Percentiles rank a stretch among this genome's conserved stretches.
These are phyloP conservation scores for Catharus fuscescens DNA, from an alignment of 2,113 vertebrate genomes.

Conservation along the genomic window DNA sequence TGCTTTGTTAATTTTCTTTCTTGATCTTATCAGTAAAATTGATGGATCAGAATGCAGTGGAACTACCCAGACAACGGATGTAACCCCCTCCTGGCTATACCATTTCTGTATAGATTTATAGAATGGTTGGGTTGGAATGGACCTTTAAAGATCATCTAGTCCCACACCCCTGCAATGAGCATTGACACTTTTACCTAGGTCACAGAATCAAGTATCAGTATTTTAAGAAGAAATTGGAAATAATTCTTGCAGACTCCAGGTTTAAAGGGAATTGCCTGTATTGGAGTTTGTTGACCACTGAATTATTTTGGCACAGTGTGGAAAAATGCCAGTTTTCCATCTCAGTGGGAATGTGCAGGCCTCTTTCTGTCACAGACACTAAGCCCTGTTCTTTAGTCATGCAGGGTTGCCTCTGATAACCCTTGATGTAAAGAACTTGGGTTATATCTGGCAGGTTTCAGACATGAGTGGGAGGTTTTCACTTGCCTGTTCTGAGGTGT, in stretches of 20 bases:
- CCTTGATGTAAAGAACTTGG: neutral
- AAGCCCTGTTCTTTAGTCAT: neutral
- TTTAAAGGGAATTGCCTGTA: neutral
- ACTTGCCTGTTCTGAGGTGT: neutral
- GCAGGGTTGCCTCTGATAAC: neutral
- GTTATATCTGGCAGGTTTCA: neutral
- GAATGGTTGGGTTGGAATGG: neutral
- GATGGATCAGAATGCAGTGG: neutral
- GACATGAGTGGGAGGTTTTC: neutral
- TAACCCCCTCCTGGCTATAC: neutral
- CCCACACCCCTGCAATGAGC: neutral
- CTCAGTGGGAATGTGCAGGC: neutral
- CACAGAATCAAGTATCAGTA: neutral
- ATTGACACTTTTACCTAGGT: neutral
- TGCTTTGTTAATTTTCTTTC: slow-evolving; percentile 34
- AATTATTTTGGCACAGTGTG: neutral
- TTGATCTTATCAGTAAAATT: slow-evolving; percentile 23
- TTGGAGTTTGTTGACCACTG: neutral
- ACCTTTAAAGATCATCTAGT: neutral
- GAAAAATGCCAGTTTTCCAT: neutral
- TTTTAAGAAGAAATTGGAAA: neutral
- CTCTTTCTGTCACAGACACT: neutral
- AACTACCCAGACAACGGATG: neutral
- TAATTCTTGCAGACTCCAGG: neutral
- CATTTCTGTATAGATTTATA: neutral